Conservation (phyloP, 2,888 invertebrate genomes). For the Conomelus anceps region DNA sequence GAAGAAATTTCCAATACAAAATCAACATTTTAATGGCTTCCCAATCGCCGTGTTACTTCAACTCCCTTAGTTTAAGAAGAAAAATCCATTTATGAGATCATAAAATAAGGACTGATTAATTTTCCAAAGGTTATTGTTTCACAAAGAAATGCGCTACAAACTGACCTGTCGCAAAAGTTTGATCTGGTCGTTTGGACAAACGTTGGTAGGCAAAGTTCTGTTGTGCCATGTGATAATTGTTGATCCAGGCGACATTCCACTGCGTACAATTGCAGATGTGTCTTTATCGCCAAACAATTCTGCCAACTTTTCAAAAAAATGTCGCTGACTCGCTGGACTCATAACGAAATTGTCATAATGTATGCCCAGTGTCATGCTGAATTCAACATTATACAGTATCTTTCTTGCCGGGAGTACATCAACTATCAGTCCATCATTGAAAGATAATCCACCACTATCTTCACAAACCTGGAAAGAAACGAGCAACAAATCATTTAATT, state of each 20-base stretch:
- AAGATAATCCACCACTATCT: conserved; percentile 65
- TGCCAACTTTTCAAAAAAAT: conserved; percentile 73
- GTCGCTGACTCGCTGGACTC: conserved; percentile 65
- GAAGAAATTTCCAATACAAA: too few relatives aligned
- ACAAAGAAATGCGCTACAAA: not conserved
- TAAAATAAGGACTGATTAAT: too few relatives aligned
- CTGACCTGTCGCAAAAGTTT: conserved; percentile 53
- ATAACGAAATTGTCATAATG: conserved; percentile 59
- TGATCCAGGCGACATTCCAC: conserved; percentile 42
- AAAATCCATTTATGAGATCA: too few relatives aligned
- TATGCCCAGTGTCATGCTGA: conserved; percentile 70
- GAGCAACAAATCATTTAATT: not conserved
- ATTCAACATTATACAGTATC: conserved; percentile 65
- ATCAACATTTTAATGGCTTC: too few relatives aligned
- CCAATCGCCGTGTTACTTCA: too few relatives aligned
- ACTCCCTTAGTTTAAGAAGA: too few relatives aligned
- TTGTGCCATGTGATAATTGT: conserved; percentile 57
- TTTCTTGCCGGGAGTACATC: conserved; percentile 60
- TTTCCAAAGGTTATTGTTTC: too few relatives aligned
- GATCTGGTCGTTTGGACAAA: conserved; percentile 74
- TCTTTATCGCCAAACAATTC: conserved; percentile 68
- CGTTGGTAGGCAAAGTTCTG: conserved; percentile 61
- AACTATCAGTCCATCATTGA: conserved; percentile 71
- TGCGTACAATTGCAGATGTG: conserved; percentile 65
- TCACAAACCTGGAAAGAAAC: conserved; percentile 52